These are phyloP conservation scores for Equus przewalskii DNA, from an alignment of 2,113 vertebrate species.

Conservation along the genomic window DNA sequence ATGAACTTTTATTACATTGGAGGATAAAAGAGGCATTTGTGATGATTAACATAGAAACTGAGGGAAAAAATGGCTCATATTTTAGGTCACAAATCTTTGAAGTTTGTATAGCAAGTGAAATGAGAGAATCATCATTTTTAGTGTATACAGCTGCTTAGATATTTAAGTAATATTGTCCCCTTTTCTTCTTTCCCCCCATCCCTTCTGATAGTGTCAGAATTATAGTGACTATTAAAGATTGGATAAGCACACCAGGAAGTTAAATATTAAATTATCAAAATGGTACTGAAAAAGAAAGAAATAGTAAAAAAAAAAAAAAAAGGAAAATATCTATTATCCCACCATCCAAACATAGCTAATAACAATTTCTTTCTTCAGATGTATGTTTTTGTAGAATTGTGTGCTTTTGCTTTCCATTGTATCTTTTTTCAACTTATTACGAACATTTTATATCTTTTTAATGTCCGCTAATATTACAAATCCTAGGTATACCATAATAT, in stretches of 20 bases:
- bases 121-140: constrained; percentile 28
- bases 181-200: neutral
- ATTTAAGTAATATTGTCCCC: neutral
- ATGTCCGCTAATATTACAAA: neutral
- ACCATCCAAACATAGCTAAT: neutral
- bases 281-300: constrained; percentile 24
- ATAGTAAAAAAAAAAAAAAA: neutral
- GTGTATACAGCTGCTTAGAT: neutral
- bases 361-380: constrained; percentile 45
- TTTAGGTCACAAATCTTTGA: constrained; percentile 41
- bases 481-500: neutral
- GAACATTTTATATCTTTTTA: constrained; percentile 13
- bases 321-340: neutral
- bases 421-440: neutral
- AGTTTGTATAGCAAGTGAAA: constrained; percentile 14
- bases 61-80: neutral
- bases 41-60: constrained; percentile 26
- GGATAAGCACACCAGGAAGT: neutral
- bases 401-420: neutral
- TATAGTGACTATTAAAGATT: constrained; percentile 15
- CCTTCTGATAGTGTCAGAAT: neutral
- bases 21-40: constrained; percentile 17
- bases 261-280: constrained; percentile 14
- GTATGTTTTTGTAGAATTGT: neutral
- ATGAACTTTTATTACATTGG: neutral